Evolutionary conservation across 2,888 invertebrate genomes (phyloP), one percentile per base, ranked within the genome.

Genomic region (Volucella inflata): DNA sequence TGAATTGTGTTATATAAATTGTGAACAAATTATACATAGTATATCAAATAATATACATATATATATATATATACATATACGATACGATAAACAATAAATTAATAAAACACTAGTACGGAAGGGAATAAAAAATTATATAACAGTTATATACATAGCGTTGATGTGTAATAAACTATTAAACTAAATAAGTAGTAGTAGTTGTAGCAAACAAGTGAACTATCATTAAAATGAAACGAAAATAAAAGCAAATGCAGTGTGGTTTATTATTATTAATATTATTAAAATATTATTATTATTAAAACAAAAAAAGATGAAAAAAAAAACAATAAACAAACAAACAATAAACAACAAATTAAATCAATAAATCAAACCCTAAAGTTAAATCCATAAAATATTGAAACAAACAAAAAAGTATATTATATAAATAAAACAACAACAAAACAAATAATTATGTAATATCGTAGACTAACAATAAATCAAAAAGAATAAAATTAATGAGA

Each of bases 101-200:
- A 57, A 59, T 38, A 59, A 59, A 36, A 78, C 50, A 55, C 65
- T 75, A 79, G 71, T 71, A 50, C 64, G 75, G 60, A 85, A 80
- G 50, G 67, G 79, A 30, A 80, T 84, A 71, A 84, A 84, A 64
- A 84, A 80, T 80, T 85, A 85, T 85, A 85, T 80, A 79, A 70
- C 74, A 75, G 60, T 74, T 55, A 53, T 76, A 79, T 79, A 80
- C 71, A 85, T 80, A 85, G 84, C 48, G 79, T 84, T 85, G 84
- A 84, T 84, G 71, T 84, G 71, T 85, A 80, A 84, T 80, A 80
- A 84, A 79, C 83, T 84, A 84, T 84, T 84, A 80, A 85, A 80
- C 55, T 60, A 76, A 30, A 85, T 85, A 80, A 80, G 80, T 76
- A 85, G 84, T 76, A 67, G 71, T 75, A 72, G 72, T 30, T 57